These are phyloP conservation scores for Notothenia coriiceps DNA, from an alignment of 2,113 vertebrate genomes.

Conservation along the genomic window DNA sequence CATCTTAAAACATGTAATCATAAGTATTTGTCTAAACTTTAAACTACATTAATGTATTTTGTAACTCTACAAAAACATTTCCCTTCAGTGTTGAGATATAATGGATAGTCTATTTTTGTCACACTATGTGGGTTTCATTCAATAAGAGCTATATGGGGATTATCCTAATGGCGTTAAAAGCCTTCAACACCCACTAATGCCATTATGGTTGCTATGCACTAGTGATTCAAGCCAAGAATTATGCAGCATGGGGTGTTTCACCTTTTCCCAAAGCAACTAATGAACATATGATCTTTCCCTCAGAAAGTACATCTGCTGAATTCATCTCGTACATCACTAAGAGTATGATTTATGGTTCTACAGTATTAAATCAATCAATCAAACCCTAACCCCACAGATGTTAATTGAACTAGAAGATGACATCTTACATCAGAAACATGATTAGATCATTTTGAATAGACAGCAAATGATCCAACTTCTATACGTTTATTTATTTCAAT, in stretches of 20 bases:
- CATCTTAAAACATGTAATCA: not conserved
- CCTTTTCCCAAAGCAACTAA: not conserved
- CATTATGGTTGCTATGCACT: not conserved
- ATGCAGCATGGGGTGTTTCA: not conserved
- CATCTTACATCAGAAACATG: no score
- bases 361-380: no score
- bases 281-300: not conserved
- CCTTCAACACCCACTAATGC: conserved; percentile 30
- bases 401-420: no score
- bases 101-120: not conserved
- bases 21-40: not conserved
- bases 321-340: not conserved
- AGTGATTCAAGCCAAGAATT: not conserved
- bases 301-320: not conserved
- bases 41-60: not conserved
- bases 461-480: no score
- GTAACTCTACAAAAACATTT: not conserved
- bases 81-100: not conserved
- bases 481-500: no score
- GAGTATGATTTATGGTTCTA: not conserved
- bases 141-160: conserved; percentile 7
- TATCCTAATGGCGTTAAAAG: conserved; percentile 41
- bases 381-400: not conserved
- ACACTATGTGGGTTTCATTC: conserved; percentile 4
- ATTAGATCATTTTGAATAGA: no score